These are phyloP conservation scores for Gnatocerus cornutus DNA, from an alignment of 2,888 invertebrate genomes.

Conservation along the genomic window DNA sequence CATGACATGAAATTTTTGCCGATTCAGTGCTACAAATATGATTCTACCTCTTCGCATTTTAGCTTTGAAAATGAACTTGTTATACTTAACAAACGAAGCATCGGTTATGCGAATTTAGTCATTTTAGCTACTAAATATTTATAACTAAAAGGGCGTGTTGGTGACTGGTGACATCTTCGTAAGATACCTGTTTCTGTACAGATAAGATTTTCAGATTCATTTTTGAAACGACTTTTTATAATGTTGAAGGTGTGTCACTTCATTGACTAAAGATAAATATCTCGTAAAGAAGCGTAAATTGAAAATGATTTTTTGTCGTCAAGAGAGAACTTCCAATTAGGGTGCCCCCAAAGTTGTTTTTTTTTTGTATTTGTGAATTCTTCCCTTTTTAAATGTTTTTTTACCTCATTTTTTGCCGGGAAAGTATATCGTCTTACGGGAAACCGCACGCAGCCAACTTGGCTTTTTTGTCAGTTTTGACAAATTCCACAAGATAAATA, in stretches of 20 bases:
- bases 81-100: too few species aligned
- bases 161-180: constrained; percentile 46
- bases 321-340: constrained; percentile 14
- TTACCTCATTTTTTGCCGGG: constrained; percentile 1
- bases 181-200: constrained; percentile 55
- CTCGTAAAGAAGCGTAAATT: constrained; percentile 23
- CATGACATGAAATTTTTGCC: constrained; percentile 20
- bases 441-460: constrained; percentile 49
- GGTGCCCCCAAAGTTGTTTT: constrained; percentile 17
- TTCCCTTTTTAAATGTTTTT: constrained; percentile 13
- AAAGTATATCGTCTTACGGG: constrained; percentile 46
- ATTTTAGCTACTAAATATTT: constrained; percentile 36
- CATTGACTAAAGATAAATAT: constrained; percentile 28
- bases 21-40: too few species aligned
- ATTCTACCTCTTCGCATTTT: too few species aligned
- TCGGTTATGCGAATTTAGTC: constrained; percentile 17
- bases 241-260: constrained; percentile 53
- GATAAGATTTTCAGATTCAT: constrained; percentile 56
- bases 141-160: constrained; percentile 31
- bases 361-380: constrained; percentile 12
- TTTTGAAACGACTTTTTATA: constrained; percentile 53
- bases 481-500: constrained; percentile 48
- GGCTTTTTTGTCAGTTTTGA: constrained; percentile 50
- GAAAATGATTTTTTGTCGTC: constrained; percentile 16
- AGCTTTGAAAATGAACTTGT: too few species aligned